A percentile compares a stretch with the other conserved stretches of the same genome.
Evolutionary conservation across 2,888 invertebrate species (phyloP).

Genomic region (Dione vanillae): DNA sequence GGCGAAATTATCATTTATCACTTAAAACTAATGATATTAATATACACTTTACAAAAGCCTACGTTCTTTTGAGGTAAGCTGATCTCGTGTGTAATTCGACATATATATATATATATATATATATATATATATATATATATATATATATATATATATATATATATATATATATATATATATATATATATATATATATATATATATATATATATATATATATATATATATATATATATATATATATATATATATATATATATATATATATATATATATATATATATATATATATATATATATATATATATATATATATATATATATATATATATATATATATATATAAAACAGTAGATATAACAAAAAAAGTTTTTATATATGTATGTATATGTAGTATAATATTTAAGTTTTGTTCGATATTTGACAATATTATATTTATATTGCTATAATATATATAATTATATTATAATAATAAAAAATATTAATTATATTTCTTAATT

Average conservation of each 20-base stretch:
- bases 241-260: conserved; percentile 3
- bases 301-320: background rate
- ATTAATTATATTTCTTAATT: background rate
- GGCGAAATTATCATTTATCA: conserved; percentile 24
- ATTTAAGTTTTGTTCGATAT: conserved; percentile 46
- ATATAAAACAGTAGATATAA: conserved; percentile 51
- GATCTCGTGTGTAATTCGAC: conserved; percentile 23
- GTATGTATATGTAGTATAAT: conserved; percentile 51
- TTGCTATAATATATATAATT: too few species aligned
- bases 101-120: conserved; percentile 6
- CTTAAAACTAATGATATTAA: conserved; percentile 24
- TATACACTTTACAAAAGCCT: conserved; percentile 26
- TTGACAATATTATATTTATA: background rate
- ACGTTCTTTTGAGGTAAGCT: conserved; percentile 28
- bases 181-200: conserved; percentile 3
- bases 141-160: conserved; percentile 1
- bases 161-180: conserved; percentile 25
- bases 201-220: too few species aligned
- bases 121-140: background rate
- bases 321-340: conserved; percentile 15
- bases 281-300: too few species aligned
- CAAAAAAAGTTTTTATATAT: conserved; percentile 44
- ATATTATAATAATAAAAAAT: background rate
- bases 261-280: conserved; percentile 18
- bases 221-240: background rate